phyloP scores from a whole-genome alignment of 1,140 invertebrate species.

The Drosophila aff. region DNA sequence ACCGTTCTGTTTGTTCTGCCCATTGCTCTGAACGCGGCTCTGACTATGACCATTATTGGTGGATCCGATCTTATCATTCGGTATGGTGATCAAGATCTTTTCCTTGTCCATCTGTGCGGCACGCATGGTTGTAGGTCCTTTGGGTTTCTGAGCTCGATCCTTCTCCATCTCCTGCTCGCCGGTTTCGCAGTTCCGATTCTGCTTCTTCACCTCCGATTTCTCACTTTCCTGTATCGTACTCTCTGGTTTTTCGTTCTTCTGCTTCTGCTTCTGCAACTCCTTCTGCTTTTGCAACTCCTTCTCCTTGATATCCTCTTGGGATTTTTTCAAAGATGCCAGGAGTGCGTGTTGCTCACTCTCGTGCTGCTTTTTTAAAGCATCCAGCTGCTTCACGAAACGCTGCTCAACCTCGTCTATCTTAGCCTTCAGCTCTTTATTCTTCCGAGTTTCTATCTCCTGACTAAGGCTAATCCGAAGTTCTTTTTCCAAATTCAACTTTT shows the following conservation, averaged over 20 bases:
- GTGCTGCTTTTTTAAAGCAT: constrained; percentile 27
- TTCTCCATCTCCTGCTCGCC: background rate
- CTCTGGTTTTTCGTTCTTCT: background rate
- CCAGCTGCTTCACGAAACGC: constrained; percentile 9
- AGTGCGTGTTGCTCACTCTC: constrained; percentile 8
- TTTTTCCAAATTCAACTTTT: constrained; percentile 9
- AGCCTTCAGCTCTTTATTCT: background rate
- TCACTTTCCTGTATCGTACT: background rate
- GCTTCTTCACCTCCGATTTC: background rate
- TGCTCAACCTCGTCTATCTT: constrained; percentile 12
- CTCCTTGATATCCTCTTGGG: background rate
- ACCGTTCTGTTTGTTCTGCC: constrained; percentile 12
- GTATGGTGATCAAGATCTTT: constrained; percentile 13
- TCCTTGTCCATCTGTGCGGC: constrained; percentile 15
- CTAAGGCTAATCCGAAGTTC: background rate
- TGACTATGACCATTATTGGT: constrained; percentile 14
- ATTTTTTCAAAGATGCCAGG: constrained; percentile 9
- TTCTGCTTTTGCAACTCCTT: too few relatives aligned
- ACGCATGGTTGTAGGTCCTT: background rate
- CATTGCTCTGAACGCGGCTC: constrained; percentile 24
- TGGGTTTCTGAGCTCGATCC: background rate
- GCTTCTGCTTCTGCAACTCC: constrained; percentile 3
- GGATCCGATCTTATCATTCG: constrained; percentile 6
- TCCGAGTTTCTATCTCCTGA: background rate
- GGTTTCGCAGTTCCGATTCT: background rate